Conservation (phyloP, 2,888 invertebrate genomes). For the Flexamia atlantica region DNA sequence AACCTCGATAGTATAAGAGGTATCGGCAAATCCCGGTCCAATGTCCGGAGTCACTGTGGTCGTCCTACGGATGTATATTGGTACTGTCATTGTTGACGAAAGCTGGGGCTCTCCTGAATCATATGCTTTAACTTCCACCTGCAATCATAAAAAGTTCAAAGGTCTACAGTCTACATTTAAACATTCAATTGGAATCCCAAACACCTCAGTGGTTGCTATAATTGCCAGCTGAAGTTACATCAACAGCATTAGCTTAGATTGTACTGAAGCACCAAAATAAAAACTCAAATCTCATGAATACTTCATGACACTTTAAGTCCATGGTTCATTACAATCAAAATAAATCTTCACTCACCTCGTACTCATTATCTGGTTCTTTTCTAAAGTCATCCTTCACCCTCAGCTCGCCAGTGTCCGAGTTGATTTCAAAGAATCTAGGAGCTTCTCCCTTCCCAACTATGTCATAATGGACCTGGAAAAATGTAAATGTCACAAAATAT, state of each 20-base stretch:
- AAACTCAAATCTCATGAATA: too few relatives aligned
- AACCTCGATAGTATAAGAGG: conserved; percentile 88
- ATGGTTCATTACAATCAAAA: too few relatives aligned
- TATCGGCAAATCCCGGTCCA: conserved; percentile 92
- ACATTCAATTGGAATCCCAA: too few relatives aligned
- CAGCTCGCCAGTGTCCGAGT: conserved; percentile 89
- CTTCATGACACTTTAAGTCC: too few relatives aligned
- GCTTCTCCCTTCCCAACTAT: conserved; percentile 90
- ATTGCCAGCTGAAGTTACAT: too few relatives aligned
- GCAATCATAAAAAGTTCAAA: conserved; percentile 64
- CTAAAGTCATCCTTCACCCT: conserved; percentile 89
- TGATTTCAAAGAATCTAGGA: conserved; percentile 91
- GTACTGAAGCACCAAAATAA: too few relatives aligned
- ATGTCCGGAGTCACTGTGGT: conserved; percentile 85
- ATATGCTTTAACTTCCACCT: conserved; percentile 91
- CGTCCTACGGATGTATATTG: conserved; percentile 89
- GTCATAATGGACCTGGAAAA: conserved; percentile 80
- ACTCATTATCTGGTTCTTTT: conserved; percentile 92
- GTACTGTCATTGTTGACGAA: conserved; percentile 88
- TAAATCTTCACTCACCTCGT: conserved; percentile 84
- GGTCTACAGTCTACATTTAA: too few relatives aligned
- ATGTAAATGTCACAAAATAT: too few relatives aligned
- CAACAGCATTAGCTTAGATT: too few relatives aligned
- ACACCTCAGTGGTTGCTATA: too few relatives aligned
- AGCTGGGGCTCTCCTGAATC: conserved; percentile 92